These are phyloP conservation scores for Papilio machaon DNA, from an alignment of 1,140 invertebrate species.

Conservation along the genomic window DNA sequence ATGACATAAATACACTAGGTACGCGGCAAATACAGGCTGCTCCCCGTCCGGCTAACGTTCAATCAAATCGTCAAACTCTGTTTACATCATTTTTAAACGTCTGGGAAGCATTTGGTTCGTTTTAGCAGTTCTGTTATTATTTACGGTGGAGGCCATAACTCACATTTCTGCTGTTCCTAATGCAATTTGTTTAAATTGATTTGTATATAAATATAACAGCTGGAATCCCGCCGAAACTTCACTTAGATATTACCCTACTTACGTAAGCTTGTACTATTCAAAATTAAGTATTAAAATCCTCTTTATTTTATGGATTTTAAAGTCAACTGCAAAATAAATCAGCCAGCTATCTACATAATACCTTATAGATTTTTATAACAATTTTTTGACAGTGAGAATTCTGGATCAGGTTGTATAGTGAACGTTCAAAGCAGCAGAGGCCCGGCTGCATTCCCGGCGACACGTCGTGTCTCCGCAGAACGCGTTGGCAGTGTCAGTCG, in stretches of 20 bases:
- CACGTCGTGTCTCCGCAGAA: slow-evolving; percentile 60
- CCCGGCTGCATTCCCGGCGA: slow-evolving; percentile 67
- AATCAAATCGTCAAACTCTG: slow-evolving; percentile 21
- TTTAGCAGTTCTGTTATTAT: slow-evolving; percentile 32
- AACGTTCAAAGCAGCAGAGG: slow-evolving; percentile 56
- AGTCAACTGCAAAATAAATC: slow-evolving; percentile 2
- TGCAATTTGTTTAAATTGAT: slow-evolving; percentile 30
- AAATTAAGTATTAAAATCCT: neutral
- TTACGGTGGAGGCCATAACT: slow-evolving; percentile 25
- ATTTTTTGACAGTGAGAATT: slow-evolving; percentile 2
- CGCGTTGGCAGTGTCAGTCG: slow-evolving; percentile 36
- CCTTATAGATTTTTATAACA: neutral
- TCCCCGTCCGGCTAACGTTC: slow-evolving; percentile 39
- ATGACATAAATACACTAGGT: slow-evolving; percentile 80
- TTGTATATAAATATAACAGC: slow-evolving; percentile 20
- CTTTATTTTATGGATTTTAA: neutral
- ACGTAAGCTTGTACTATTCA: neutral
- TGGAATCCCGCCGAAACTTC: neutral
- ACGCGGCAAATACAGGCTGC: slow-evolving; percentile 60
- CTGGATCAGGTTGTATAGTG: slow-evolving; percentile 59
- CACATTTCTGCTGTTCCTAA: slow-evolving; percentile 31
- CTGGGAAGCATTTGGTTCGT: slow-evolving; percentile 22
- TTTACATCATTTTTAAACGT: slow-evolving; percentile 28
- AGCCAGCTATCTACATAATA: neutral
- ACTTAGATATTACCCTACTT: neutral